A percentile compares a stretch with the other conserved stretches of the same genome.
Evolutionary conservation across 1,140 invertebrate genomes (phyloP).

Genomic region (Drosophila serrata): DNA sequence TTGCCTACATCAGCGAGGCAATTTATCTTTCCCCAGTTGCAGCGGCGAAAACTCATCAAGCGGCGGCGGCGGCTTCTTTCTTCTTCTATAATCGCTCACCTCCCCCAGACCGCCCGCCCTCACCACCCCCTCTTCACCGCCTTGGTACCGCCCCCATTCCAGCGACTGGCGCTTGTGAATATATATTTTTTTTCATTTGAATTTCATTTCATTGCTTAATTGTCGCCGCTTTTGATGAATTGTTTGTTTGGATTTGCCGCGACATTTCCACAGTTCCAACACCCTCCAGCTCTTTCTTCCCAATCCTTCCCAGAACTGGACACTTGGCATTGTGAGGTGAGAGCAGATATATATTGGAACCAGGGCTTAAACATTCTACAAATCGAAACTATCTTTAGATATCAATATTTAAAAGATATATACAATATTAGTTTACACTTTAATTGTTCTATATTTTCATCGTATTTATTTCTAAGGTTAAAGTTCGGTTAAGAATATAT

Average conservation of each 20-base stretch:
- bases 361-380: neutral
- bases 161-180: slow-evolving; percentile 55
- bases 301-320: neutral
- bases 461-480: neutral
- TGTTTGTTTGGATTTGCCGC: slow-evolving; percentile 83
- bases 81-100: slow-evolving; percentile 70
- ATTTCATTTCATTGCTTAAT: slow-evolving; percentile 78
- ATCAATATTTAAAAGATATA: neutral
- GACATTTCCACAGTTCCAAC: slow-evolving; percentile 63
- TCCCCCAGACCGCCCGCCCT: slow-evolving; percentile 14
- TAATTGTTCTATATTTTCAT: no score
- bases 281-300: neutral
- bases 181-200: slow-evolving; percentile 77
- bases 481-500: neutral
- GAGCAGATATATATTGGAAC: neutral
- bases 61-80: slow-evolving; percentile 77
- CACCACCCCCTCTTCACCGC: neutral
- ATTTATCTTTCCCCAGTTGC: slow-evolving; percentile 84
- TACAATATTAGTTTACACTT: neutral
- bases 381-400: neutral
- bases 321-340: slow-evolving; percentile 13
- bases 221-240: slow-evolving; percentile 81
- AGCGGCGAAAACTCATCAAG: slow-evolving; percentile 75
- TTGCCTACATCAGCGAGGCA: slow-evolving; percentile 78
- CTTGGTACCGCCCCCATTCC: slow-evolving; percentile 25